Evolutionary conservation across 2,888 invertebrate genomes (phyloP), one percentile per base, ranked within the genome.

Genomic region (Himalopsyche kuldschensis): DNA sequence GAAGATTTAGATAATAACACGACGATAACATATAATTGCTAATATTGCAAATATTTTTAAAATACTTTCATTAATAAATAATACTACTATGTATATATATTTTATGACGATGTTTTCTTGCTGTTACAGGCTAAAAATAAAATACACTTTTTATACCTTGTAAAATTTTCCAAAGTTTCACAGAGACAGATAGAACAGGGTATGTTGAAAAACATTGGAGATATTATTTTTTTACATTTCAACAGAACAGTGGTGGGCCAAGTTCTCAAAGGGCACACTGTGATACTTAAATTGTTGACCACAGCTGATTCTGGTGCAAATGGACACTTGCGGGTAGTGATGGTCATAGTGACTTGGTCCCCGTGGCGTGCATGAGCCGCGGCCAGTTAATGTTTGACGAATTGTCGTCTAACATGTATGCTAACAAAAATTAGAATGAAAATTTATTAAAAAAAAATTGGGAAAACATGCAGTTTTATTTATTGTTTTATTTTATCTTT

Each of bases 11-110:
- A 63, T 46, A 80, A 82, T 81, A 85, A 81, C 48, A 83, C 81
- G 81, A 83, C 81, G 78, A 81, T 81, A 81, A 83, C 77, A 79
- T 78, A 79, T 83, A 83, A 85, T 63, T 82, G 81, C 85, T 85
- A 85, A 83, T 85, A 85, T 85, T 85, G 85, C 85, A 85, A 83
- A 83, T 79, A 81, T 81, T 82, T 84, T 76, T 31, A 76, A 79
- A 47, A 55, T 82, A 76, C 76, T 83, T 75, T 75, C 31, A 80
- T 76, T 82, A 24, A 69, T 69, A 78, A 82, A 82, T 82, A 79
- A 82, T 82, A 78, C 82, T 78, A 82, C 82, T 20, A 32, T 76
- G 41, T 76, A 32, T 75, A 20, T 32, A 75, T 32, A 32, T 27
- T 77, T 77, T n/a, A 41, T 77, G 35, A 46, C 77, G 46, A 77